Evolutionary conservation across 2,888 invertebrate genomes (phyloP).

Genomic region (Pinctada fucata): DNA sequence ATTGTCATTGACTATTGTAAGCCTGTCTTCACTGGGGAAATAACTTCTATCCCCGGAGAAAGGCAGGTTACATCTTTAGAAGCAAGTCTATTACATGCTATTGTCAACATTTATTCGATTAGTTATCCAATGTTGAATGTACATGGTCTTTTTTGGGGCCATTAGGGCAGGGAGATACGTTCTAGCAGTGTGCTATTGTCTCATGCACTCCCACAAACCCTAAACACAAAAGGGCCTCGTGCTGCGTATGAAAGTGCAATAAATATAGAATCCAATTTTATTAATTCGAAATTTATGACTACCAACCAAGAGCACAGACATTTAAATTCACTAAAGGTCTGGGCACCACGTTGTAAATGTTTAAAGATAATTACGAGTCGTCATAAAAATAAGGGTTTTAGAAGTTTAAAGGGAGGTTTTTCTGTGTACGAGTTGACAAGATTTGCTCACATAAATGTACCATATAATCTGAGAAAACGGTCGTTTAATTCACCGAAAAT

Average conservation of each 20-base stretch:
- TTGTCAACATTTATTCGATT: neutral
- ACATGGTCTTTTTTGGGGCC: neutral
- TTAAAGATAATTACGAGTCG: neutral
- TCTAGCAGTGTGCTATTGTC: neutral
- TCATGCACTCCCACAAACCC: neutral
- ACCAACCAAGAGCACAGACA: neutral
- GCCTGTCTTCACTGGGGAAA: neutral
- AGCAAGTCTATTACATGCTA: neutral
- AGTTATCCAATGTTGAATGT: neutral
- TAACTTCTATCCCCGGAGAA: neutral
- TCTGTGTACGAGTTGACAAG: neutral
- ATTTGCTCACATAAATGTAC: neutral
- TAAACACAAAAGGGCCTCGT: neutral
- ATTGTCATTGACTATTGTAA: neutral
- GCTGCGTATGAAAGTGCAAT: neutral
- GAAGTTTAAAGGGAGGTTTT: neutral
- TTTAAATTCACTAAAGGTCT: neutral
- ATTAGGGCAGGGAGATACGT: neutral
- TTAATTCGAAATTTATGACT: slow-evolving; percentile 1
- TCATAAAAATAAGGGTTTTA: neutral
- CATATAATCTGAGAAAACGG: neutral
- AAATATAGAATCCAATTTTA: slow-evolving; percentile 1
- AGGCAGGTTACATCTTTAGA: neutral
- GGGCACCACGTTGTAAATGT: neutral
- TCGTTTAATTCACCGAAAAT: neutral